Evolutionary conservation across 2,888 invertebrate genomes (phyloP), one percentile per base, ranked within the genome.

Genomic region (Odontocolon sp.): DNA sequence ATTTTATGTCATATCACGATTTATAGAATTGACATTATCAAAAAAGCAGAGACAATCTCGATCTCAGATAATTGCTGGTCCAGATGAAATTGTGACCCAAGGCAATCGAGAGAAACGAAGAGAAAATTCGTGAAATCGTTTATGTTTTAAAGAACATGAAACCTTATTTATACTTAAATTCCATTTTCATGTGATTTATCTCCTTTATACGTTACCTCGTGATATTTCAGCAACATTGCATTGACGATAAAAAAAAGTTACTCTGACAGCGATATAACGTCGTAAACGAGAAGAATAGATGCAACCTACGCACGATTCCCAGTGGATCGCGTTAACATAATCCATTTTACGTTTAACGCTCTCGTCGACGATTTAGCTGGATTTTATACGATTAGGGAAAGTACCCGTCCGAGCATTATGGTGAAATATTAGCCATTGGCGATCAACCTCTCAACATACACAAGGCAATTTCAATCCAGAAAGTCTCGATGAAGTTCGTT

Each of bases 341-440:
- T 52, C 38, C 64, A 52, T 66, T 64, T 61, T 52, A 52, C 38
- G 64, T 66, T 52, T 40, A 66, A 14, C 50, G 52, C 16, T 66
- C 8, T 11, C 23, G 2, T 33, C 6, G 14, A 4, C 18, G 18
- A 14, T 67, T 11, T 57, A 14, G 47, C 54, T 23, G 54, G 21
- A 33, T 45, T n/a, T 61, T 45, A 54, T 61, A 42, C 52, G 52
- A 63, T 70, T 42, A 42, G 40, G 40, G 36, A n/a, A 68, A 40
- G 18, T 61, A 40, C 57, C 31, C 40, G 31, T 52, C 50, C 18
- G 11, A 9, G 61, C 18, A 70, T 70, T 54, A 63, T 33, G 63
- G 54, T 36, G n/a, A n/a, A 42, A 70, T 63, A 63, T 70, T 54
- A 42, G 31, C 18, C 36, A 28, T 11, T 6, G 59, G 28, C 52